phyloP scores from a whole-genome alignment of 2,113 vertebrate genomes.

The Tyto alba region DNA sequence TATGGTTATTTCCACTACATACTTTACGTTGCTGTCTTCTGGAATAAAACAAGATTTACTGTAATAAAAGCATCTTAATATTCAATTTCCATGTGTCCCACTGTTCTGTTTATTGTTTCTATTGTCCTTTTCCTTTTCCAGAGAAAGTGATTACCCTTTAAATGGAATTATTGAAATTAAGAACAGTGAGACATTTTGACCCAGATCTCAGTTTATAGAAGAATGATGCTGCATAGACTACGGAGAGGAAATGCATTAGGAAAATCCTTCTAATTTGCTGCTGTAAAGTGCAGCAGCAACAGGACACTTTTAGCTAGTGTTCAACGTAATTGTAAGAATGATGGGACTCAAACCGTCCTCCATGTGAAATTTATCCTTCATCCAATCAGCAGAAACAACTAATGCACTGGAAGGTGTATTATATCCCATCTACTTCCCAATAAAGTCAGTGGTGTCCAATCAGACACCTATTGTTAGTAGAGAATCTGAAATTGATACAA shows the following conservation, averaged over 20 bases:
- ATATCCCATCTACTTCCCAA: slow-evolving; percentile 72
- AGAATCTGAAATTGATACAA: slow-evolving; percentile 81
- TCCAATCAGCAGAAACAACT: slow-evolving; percentile 76
- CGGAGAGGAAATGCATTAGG: slow-evolving; percentile 16
- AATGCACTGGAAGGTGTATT: slow-evolving; percentile 70
- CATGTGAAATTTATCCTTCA: slow-evolving; percentile 69
- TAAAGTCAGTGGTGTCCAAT: slow-evolving; percentile 77
- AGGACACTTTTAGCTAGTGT: slow-evolving; percentile 57
- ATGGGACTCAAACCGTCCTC: slow-evolving; percentile 67
- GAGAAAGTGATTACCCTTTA: neutral
- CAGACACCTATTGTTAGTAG: slow-evolving; percentile 78
- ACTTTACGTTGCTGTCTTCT: neutral
- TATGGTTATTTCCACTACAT: neutral
- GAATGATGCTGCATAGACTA: slow-evolving; percentile 16
- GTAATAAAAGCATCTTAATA: neutral
- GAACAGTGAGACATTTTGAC: slow-evolving; percentile 1
- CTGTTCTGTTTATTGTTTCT: slow-evolving; percentile 34
- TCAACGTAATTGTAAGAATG: slow-evolving; percentile 60
- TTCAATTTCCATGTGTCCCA: neutral
- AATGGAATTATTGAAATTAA: slow-evolving; percentile 45
- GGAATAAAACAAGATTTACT: slow-evolving; percentile 11
- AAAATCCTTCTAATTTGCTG: slow-evolving; percentile 53
- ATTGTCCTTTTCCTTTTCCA: slow-evolving; percentile 2
- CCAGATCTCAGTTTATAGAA: neutral
- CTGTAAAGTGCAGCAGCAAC: slow-evolving; percentile 52